Conservation (phyloP, 2,113 vertebrate genomes). For the Oreochromis aureus region DNA sequence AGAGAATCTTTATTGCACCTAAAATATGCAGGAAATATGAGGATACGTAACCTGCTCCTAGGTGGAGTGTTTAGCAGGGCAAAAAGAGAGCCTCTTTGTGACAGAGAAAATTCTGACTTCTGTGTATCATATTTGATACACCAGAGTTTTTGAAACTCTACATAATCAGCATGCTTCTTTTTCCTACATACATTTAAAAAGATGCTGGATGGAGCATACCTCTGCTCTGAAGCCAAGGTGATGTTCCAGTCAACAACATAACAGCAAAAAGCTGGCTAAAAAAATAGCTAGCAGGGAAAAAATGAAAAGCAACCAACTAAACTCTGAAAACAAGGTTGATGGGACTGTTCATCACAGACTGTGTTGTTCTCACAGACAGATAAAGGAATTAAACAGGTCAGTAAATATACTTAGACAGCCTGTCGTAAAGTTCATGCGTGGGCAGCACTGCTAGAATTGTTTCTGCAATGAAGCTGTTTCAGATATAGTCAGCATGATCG, state of each 20-base stretch:
- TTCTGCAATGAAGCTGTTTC: not conserved
- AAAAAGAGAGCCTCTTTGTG: not conserved
- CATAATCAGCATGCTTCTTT: not conserved
- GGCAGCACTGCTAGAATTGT: not conserved
- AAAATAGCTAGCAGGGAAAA: not conserved
- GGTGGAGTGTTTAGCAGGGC: not conserved
- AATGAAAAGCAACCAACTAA: not conserved
- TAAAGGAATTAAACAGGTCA: not conserved
- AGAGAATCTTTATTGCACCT: not conserved
- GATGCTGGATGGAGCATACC: not conserved
- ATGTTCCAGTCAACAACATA: not conserved
- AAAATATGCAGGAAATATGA: not conserved
- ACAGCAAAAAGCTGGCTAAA: not conserved
- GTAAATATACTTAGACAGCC: not conserved
- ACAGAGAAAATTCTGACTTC: not conserved
- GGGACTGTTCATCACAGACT: not conserved
- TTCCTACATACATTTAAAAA: not conserved
- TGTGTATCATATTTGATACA: not conserved
- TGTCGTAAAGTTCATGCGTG: fast-evolving
- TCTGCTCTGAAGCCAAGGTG: not conserved
- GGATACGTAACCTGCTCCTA: not conserved
- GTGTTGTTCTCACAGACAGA: not conserved
- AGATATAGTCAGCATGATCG: not conserved
- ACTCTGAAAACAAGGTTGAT: not conserved
- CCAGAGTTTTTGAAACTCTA: not conserved